Conservation (phyloP, 2,797 vertebrate species). For the Cottoperca gobio region DNA sequence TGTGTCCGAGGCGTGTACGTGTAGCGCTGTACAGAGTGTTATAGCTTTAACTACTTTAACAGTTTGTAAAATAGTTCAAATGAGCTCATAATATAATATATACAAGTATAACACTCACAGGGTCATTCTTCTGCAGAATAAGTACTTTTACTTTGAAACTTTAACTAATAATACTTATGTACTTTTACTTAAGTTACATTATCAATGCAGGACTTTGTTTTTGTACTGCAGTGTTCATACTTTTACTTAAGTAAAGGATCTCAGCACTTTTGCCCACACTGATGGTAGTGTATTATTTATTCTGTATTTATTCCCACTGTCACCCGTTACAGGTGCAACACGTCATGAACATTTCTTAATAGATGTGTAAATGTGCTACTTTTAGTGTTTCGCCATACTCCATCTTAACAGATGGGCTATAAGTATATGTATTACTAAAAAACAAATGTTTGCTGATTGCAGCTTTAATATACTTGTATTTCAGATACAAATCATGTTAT, state of each 20-base stretch:
- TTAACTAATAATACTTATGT: not conserved
- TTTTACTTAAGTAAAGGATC: not conserved
- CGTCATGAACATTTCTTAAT: not conserved
- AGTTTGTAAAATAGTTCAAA: not conserved
- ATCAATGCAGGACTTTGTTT: not conserved
- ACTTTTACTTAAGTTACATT: not conserved
- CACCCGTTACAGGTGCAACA: not conserved
- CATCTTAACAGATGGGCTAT: not conserved
- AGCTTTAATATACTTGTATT: slow-evolving; percentile 10
- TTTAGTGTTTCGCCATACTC: not conserved
- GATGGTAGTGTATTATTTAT: not conserved
- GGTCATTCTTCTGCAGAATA: not conserved
- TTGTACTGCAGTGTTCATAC: not conserved
- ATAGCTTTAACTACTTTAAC: not conserved
- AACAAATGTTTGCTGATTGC: not conserved
- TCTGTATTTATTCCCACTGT: not conserved
- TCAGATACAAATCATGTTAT: not conserved
- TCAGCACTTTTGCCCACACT: not conserved
- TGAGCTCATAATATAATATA: not conserved
- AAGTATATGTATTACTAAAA: not conserved
- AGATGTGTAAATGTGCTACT: not conserved
- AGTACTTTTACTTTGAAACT: not conserved
- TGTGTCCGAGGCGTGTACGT: too few relatives aligned
- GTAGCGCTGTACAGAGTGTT: not conserved
- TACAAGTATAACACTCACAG: not conserved